These are phyloP conservation scores for Myxocyprinus asiaticus DNA, from an alignment of 2,113 vertebrate species.

Conservation along the genomic window DNA sequence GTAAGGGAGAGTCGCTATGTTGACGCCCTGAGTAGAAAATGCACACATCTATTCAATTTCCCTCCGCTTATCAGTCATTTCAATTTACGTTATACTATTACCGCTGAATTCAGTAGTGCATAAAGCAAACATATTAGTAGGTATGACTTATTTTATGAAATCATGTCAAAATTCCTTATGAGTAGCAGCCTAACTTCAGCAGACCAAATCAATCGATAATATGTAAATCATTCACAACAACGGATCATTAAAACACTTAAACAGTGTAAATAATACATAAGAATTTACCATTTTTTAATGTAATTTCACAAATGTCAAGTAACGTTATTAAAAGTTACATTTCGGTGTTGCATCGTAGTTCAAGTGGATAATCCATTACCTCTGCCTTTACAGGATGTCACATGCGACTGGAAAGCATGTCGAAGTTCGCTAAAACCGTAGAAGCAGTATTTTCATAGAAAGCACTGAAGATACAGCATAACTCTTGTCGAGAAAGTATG, in stretches of 20 bases:
- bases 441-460: not conserved
- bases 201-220: constrained; percentile 62
- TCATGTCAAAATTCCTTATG: not conserved
- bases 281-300: too few species aligned
- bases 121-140: not conserved
- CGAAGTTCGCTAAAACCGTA: not conserved
- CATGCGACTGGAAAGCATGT: constrained; percentile 23
- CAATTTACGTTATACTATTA: too few species aligned
- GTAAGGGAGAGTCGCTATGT: not conserved
- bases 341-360: not conserved
- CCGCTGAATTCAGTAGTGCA: not conserved
- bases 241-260: too few species aligned
- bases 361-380: constrained; percentile 3
- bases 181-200: too few species aligned
- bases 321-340: too few species aligned
- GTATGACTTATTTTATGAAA: not conserved
- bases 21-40: not conserved
- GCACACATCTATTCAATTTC: not conserved
- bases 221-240: too few species aligned
- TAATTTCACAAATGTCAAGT: too few species aligned
- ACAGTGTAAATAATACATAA: not conserved
- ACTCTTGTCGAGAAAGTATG: not conserved
- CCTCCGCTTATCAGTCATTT: too few species aligned
- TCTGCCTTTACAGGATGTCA: constrained; percentile 5
- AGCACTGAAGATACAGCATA: not conserved